Conservation (phyloP, 2,113 vertebrate genomes). For the Blennius ocellaris region DNA sequence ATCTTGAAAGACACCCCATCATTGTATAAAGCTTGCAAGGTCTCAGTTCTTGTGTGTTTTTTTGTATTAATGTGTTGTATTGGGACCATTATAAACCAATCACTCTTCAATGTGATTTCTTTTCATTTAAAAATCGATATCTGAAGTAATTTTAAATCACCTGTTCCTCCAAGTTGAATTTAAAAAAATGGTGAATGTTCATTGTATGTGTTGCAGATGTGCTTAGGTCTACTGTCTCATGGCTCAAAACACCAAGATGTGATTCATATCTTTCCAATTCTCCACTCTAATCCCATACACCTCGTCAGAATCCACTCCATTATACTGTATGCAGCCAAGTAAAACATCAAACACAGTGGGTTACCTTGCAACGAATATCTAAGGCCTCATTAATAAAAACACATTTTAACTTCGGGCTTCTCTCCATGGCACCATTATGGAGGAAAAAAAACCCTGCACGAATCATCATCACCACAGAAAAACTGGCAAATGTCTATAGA, state of each 20-base stretch:
- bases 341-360: slow-evolving; percentile 3
- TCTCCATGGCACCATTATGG: not conserved
- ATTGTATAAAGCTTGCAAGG: not conserved
- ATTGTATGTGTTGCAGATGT: slow-evolving; percentile 4
- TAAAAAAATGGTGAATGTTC: not conserved
- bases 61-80: not conserved
- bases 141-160: not conserved
- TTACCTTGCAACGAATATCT: not conserved
- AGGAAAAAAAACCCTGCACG: slow-evolving; percentile 5
- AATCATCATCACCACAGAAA: slow-evolving; percentile 13
- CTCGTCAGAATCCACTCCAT: slow-evolving; percentile 16
- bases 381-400: slow-evolving; percentile 17
- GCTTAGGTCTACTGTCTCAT: slow-evolving; percentile 9
- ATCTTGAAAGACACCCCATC: slow-evolving; percentile 1
- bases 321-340: slow-evolving; percentile 7
- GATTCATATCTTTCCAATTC: not conserved
- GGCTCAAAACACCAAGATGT: slow-evolving; percentile 9
- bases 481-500: not conserved
- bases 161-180: slow-evolving; percentile 1
- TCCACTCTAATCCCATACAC: not conserved
- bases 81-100: not conserved
- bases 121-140: not conserved
- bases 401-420: not conserved
- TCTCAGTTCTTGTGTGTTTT: too few species aligned
- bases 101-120: not conserved